Evolutionary conservation across 2,888 invertebrate species (phyloP), one percentile per base, ranked within the genome.

Genomic region (Apamea epomidion): DNA sequence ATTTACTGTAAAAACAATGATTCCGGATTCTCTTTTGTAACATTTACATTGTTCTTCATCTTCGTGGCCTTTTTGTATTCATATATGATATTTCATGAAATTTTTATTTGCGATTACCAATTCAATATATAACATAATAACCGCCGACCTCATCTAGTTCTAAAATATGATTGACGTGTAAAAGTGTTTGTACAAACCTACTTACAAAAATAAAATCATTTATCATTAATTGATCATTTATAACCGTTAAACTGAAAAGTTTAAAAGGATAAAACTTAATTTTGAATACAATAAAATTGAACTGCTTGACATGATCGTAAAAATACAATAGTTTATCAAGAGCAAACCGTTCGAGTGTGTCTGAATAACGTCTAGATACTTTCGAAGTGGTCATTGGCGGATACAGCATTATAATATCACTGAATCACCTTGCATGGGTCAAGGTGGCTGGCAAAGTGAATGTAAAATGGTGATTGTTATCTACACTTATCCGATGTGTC

Each of bases 351-450:
- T 93, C 92, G 92, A 93, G 93, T 92, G 89, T 88, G 92, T 87
- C 92, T 92, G 92, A 93, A 93, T 92, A 92, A 90, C 89, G 89
- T 91, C 93, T 94, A 94, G 94, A 93, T 92, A 95, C 96, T 96
- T 96, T 96, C 96, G 91, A 94, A 92, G 92, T 93, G 91, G 94
- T 94, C 94, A 95, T 95, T 96, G 96, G 96, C 91, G 92, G 94
- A 94, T 94, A 94, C 91, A 91, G 88, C 92, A 91, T 93, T 94
- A 94, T 94, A 95, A 95, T 95, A 95, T 94, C 94, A 96, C 95
- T 95, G 94, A 95, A 94, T 95, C 95, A 95, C 96, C 95, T 96
- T 95, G 97, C 94, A 93, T 95, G 94, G 96, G 95, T 95, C 96
- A 96, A 97, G 96, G 96, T 94, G 92, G 92, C 92, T 91, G 80